Percentiles rank a stretch among this genome's conserved stretches.
These are phyloP conservation scores for Luidia sarsii DNA, from an alignment of 53 echinoderm and acorn worm species.

Conservation along the genomic window DNA sequence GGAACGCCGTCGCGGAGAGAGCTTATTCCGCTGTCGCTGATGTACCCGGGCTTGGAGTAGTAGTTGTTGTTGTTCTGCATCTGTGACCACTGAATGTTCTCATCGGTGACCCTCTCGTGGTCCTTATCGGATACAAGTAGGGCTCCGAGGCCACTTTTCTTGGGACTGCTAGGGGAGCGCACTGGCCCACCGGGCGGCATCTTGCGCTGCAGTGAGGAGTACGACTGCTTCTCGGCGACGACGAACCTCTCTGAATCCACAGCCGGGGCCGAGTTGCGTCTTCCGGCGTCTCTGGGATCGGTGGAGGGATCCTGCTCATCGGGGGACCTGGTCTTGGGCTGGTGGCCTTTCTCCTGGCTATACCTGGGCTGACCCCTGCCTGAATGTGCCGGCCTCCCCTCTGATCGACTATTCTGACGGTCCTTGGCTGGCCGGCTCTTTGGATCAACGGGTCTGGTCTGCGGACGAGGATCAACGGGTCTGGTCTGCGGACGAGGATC, in stretches of 20 bases:
- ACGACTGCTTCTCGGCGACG: conserved; percentile 24
- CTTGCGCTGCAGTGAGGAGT: conserved; percentile 28
- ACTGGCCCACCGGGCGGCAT: background rate
- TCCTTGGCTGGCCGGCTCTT: background rate
- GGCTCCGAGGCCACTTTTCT: conserved; percentile 43
- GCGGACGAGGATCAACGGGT: conserved; percentile 1
- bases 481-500: conserved; percentile 15
- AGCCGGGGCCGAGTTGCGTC: conserved; percentile 22
- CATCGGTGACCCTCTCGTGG: conserved; percentile 12
- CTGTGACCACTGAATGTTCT: conserved; percentile 2
- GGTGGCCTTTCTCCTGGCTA: background rate
- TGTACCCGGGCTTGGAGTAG: conserved; percentile 39
- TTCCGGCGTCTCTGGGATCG: background rate
- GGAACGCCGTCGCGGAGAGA: conserved; percentile 30
- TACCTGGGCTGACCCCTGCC: background rate
- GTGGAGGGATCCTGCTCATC: background rate
- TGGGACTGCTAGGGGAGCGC: background rate
- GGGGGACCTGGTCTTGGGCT: conserved; percentile 24
- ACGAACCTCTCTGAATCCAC: conserved; percentile 19
- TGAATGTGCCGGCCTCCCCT: conserved; percentile 5
- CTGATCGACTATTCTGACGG: conserved; percentile 5
- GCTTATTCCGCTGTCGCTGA: conserved; percentile 61
- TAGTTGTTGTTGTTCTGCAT: background rate
- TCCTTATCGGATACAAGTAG: conserved; percentile 29
- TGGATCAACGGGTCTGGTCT: conserved; percentile 6